phyloP scores from a whole-genome alignment of 2,113 vertebrate species.

The Sigmodon hispidus region DNA sequence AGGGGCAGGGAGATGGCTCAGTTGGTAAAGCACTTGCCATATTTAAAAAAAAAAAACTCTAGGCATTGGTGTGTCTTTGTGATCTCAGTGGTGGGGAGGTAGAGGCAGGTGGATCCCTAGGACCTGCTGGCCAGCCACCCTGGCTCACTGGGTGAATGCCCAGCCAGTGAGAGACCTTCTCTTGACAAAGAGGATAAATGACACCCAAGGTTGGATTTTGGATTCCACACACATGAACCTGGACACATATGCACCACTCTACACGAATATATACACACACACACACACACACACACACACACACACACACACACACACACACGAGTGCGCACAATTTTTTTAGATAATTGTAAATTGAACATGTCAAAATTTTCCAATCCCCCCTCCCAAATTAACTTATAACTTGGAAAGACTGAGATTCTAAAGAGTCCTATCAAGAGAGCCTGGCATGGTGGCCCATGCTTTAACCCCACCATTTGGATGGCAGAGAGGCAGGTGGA shows the following conservation, averaged over 20 bases:
- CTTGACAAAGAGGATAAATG: not conserved
- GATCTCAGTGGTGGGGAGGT: not conserved
- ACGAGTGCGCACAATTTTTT: not conserved
- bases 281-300: not conserved
- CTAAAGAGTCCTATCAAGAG: not conserved
- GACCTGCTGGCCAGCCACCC: not conserved
- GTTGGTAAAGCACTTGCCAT: not conserved
- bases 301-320: not conserved
- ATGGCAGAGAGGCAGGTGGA: not conserved
- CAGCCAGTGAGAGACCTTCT: not conserved
- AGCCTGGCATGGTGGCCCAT: not conserved
- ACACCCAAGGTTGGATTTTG: not conserved
- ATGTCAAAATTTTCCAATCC: not conserved
- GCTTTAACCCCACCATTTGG: not conserved
- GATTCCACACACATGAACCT: not conserved
- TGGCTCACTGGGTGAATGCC: not conserved
- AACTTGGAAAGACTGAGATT: not conserved
- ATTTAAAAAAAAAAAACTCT: not conserved
- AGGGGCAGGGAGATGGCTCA: not conserved
- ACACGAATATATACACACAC: not conserved
- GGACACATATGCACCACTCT: not conserved
- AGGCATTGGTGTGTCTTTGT: not conserved
- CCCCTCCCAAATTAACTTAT: not conserved
- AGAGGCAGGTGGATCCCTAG: not conserved
- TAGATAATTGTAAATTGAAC: slow-evolving; percentile 31